These are phyloP conservation scores for Brachionus koreanus DNA, from an alignment of 1,140 invertebrate genomes.

Conservation along the genomic window DNA sequence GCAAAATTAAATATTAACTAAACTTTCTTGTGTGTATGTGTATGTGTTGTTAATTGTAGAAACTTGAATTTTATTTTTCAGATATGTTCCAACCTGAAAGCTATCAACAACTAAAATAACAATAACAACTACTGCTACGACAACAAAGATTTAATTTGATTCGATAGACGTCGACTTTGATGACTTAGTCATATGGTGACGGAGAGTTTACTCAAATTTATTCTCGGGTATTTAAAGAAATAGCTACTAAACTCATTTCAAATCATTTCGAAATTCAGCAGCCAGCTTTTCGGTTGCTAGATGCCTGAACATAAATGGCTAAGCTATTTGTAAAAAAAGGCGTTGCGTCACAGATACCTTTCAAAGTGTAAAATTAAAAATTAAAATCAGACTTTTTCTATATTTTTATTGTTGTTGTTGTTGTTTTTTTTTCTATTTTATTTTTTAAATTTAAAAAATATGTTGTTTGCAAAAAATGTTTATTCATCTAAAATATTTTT, in stretches of 20 bases:
- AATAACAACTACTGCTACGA: conserved; percentile 38
- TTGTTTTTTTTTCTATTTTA: not conserved
- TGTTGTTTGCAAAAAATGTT: conserved; percentile 11
- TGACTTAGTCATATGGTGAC: conserved; percentile 41
- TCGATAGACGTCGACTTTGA: conserved; percentile 8
- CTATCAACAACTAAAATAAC: conserved; percentile 28
- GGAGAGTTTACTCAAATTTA: not conserved
- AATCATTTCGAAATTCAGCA: conserved; percentile 4
- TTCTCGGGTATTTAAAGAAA: conserved; percentile 38
- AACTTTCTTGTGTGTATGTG: not conserved
- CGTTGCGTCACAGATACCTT: not conserved
- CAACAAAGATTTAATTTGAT: conserved; percentile 21
- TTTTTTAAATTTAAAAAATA: conserved; percentile 34
- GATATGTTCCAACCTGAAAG: conserved; percentile 26
- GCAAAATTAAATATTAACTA: conserved; percentile 25
- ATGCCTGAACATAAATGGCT: not conserved
- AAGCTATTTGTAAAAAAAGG: not conserved
- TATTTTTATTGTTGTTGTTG: no score
- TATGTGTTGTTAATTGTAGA: conserved; percentile 17
- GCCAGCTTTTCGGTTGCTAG: not conserved
- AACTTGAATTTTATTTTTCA: conserved; percentile 29
- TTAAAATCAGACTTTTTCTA: not conserved
- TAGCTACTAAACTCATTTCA: conserved; percentile 13
- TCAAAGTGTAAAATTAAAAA: not conserved
- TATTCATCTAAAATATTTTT: not conserved